phyloP scores from a whole-genome alignment of 2,113 vertebrate species.

The Coracopsis vasa region DNA sequence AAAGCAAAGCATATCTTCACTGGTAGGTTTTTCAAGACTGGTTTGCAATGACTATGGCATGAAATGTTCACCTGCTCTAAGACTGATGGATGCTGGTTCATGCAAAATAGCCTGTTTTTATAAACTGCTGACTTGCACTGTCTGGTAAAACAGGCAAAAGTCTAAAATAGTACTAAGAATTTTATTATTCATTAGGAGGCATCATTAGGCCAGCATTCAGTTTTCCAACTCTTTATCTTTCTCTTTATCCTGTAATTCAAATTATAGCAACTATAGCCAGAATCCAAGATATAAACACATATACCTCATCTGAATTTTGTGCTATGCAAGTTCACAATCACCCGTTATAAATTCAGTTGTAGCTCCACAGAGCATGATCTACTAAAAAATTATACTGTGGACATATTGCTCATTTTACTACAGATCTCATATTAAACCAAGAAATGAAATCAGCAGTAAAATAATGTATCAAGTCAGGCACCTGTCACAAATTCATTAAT shows the following conservation, averaged over 20 bases:
- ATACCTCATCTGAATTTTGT: neutral
- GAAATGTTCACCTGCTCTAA: neutral
- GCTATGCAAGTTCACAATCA: neutral
- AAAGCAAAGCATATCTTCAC: neutral
- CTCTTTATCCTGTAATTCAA: neutral
- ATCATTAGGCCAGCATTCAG: neutral
- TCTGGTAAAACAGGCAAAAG: neutral
- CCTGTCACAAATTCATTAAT: neutral
- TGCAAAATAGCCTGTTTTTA: neutral
- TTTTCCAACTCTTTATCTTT: neutral
- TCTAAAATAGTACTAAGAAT: neutral
- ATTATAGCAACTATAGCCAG: neutral
- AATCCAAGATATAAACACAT: neutral
- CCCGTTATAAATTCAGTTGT: neutral
- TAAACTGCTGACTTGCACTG: neutral
- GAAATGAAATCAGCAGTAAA: neutral
- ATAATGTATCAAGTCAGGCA: neutral
- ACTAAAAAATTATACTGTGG: neutral
- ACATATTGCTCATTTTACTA: neutral
- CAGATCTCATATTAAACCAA: neutral
- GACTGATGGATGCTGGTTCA: neutral
- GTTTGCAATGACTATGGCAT: neutral
- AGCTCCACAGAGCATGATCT: neutral
- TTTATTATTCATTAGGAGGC: neutral
- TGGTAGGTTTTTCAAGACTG: neutral